Percentiles rank a stretch among this genome's conserved stretches.
These are phyloP conservation scores for Chrysoperla carnea DNA, from an alignment of 1,140 invertebrate species.

Conservation along the genomic window DNA sequence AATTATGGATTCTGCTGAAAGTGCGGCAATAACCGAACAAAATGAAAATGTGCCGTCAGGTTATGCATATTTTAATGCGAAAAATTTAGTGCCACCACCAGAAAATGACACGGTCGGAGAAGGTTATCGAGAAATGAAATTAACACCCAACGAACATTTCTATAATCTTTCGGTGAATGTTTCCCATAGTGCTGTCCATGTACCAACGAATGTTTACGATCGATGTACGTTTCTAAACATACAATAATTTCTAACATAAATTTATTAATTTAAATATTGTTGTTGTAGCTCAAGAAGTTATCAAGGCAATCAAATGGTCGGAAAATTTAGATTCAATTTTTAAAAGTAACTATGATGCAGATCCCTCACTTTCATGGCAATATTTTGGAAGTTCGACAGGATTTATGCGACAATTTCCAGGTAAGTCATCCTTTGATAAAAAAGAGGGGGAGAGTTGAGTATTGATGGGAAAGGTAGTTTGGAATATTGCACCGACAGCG, in stretches of 20 bases:
- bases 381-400: constrained; percentile 92
- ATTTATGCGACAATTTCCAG: constrained; percentile 89
- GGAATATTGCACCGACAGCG: too few species aligned
- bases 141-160: constrained; percentile 35
- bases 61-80: constrained; percentile 55
- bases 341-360: constrained; percentile 67
- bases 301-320: constrained; percentile 61
- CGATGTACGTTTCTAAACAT: constrained; percentile 40
- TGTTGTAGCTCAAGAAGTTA: constrained; percentile 39
- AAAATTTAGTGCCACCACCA: constrained; percentile 38
- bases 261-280: background rate
- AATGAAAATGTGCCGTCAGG: constrained; percentile 38
- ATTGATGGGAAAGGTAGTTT: too few species aligned
- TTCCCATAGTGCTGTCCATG: constrained; percentile 77
- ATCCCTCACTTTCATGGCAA: constrained; percentile 87
- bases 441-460: too few species aligned
- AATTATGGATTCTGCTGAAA: constrained; percentile 67
- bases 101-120: constrained; percentile 23
- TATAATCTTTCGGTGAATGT: constrained; percentile 64
- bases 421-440: too few species aligned
- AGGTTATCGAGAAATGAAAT: constrained; percentile 19
- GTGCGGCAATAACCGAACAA: constrained; percentile 41
- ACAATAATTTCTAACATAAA: background rate
- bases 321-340: constrained; percentile 76
- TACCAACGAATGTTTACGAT: constrained; percentile 90